Conservation (phyloP, 2,113 vertebrate species). For the Promerops cafer region DNA sequence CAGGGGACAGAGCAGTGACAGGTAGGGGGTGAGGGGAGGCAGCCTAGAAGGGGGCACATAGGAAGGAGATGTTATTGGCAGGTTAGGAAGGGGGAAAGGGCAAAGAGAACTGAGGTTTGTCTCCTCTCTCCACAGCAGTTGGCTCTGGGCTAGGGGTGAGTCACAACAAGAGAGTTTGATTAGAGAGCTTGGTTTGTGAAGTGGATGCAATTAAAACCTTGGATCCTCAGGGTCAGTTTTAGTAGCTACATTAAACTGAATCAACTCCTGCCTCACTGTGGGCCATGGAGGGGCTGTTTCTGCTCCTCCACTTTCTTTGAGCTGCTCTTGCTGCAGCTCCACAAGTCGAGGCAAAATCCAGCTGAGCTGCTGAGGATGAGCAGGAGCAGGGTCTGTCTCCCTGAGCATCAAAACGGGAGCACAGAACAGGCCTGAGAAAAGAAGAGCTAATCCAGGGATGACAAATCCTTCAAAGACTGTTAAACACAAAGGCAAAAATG, state of each 20-base stretch:
- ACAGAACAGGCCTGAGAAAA: background rate
- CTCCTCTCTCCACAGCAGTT: background rate
- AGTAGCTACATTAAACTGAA: background rate
- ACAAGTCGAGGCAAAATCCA: background rate
- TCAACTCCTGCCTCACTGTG: background rate
- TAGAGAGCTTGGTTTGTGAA: background rate
- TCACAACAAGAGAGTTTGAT: background rate
- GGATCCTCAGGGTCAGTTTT: background rate
- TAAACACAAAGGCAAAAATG: background rate
- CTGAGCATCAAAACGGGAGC: background rate
- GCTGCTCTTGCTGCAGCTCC: background rate
- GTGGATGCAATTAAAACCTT: background rate
- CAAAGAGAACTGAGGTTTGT: background rate
- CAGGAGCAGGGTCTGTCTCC: background rate
- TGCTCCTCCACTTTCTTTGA: background rate
- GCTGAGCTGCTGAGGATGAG: background rate
- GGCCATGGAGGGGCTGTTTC: background rate
- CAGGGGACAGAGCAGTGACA: background rate
- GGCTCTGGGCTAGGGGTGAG: background rate
- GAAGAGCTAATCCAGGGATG: background rate
- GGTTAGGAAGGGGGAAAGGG: background rate
- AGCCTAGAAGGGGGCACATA: background rate
- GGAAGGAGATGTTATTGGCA: background rate
- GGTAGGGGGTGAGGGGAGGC: rapidly evolving
- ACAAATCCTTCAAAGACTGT: background rate